Base-by-base conservation (phyloP, 2,113 vertebrate species). In the Chaenogobius annularis region DNA sequence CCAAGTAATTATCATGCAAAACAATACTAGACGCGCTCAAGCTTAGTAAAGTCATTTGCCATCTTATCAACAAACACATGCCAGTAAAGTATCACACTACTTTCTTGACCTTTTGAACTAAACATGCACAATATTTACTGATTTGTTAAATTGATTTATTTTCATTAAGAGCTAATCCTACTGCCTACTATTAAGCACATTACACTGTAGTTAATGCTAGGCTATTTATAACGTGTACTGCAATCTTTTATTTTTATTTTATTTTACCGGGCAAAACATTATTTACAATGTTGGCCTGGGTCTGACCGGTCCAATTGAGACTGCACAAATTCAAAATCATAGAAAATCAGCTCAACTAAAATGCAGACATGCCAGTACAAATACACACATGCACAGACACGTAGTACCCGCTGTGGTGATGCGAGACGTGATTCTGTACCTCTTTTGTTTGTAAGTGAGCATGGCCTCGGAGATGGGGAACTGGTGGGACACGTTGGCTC, bases 391-490 rank as follows among this genome's bases (percentile, higher is more conserved):
- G 77, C 50, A 66, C 9, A 75, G 40, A 72, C 35, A 55, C 20
- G 48, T 66, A 80, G 47, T 0, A n/a, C 43, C n/a, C 35, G 6
- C 61, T 15, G 44, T 7, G 22, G 40, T 20, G 62, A 9, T 4
- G 22, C 15, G 64, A 26, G 2, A n/a, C 7, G 40, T 14, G 55
- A 26, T 0, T 44, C 13, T 31, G 26, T 84, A 91, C 90, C 90
- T 90, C 79, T 91, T 91, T 75, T 90, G 90, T 73, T 90, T 90
- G 84, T 95, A 95, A 72, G 94, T 95, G 66, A 95, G 93, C 94
- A 95, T 95, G 55, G 94, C 94, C 67, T 95, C 94, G 13, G 94
- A 95, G 84, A 95, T 94, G 80, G 93, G 94, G 68, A 94, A 94
- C 82, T 94, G 94, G 79, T 95, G 94, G 35, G 94, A 94, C 48